Conservation (phyloP, 2,888 invertebrate species). For the Dorcus hopei region DNA sequence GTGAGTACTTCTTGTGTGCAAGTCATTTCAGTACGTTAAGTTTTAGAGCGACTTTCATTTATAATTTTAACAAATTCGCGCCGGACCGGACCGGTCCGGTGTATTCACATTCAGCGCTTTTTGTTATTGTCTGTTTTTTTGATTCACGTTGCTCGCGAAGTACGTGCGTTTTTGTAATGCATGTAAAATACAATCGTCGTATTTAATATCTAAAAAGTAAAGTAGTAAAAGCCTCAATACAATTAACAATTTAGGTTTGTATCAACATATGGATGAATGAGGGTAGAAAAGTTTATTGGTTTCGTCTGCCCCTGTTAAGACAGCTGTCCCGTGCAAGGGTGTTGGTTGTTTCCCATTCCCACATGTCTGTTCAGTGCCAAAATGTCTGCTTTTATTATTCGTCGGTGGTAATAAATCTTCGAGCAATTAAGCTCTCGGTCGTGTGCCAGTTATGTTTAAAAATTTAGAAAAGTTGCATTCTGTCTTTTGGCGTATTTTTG, state of each 20-base stretch:
- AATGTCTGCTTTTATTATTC: constrained; percentile 20
- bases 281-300: constrained; percentile 24
- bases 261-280: constrained; percentile 24
- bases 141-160: no score
- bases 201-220: no score
- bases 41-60: constrained; percentile 13
- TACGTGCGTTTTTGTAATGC: no score
- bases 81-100: constrained; percentile 15
- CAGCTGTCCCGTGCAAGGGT: constrained; percentile 26
- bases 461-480: neutral
- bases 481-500: no score
- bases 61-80: constrained; percentile 13
- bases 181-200: no score
- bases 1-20: no score
- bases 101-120: no score
- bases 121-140: no score
- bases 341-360: constrained; percentile 23
- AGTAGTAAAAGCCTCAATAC: no score
- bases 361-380: constrained; percentile 24
- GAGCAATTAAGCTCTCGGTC: neutral
- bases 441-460: neutral
- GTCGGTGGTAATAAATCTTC: neutral
- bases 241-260: no score
- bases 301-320: constrained; percentile 24
- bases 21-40: no score